Conservation (phyloP, 2,888 invertebrate species). For the Ormyrus rosae region DNA sequence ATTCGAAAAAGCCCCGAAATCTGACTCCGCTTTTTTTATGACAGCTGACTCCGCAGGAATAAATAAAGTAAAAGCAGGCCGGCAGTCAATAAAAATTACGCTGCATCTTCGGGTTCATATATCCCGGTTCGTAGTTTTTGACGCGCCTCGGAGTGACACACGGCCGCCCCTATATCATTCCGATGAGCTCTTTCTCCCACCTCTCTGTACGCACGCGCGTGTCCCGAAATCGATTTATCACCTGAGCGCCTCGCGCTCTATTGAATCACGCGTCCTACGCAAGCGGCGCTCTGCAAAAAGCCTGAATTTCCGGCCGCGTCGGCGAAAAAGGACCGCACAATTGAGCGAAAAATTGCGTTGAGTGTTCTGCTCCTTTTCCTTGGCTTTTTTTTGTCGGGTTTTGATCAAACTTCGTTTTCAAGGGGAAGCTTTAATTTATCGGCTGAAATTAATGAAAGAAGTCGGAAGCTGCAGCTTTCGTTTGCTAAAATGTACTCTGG, state of each 20-base stretch:
- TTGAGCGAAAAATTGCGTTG: too few relatives aligned
- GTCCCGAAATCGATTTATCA: conserved; percentile 32
- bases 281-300: neutral
- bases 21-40: neutral
- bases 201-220: neutral
- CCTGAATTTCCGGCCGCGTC: neutral
- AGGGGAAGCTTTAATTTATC: conserved; percentile 30
- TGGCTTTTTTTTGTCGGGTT: neutral
- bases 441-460: conserved; percentile 41
- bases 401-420: conserved; percentile 38
- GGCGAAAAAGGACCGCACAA: neutral
- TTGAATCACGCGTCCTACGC: conserved; percentile 2
- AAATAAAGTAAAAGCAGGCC: neutral
- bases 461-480: conserved; percentile 21
- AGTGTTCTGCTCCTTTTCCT: too few relatives aligned
- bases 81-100: conserved; percentile 31
- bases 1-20: neutral
- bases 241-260: conserved; percentile 12
- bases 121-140: conserved; percentile 11
- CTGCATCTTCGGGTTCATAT: conserved; percentile 20
- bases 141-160: conserved; percentile 21
- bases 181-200: neutral
- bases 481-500: conserved; percentile 46
- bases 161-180: conserved; percentile 10
- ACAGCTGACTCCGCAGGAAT: conserved; percentile 3